These are phyloP conservation scores for Vanacampus margaritifer DNA, from an alignment of 2,113 vertebrate species.

Conservation along the genomic window DNA sequence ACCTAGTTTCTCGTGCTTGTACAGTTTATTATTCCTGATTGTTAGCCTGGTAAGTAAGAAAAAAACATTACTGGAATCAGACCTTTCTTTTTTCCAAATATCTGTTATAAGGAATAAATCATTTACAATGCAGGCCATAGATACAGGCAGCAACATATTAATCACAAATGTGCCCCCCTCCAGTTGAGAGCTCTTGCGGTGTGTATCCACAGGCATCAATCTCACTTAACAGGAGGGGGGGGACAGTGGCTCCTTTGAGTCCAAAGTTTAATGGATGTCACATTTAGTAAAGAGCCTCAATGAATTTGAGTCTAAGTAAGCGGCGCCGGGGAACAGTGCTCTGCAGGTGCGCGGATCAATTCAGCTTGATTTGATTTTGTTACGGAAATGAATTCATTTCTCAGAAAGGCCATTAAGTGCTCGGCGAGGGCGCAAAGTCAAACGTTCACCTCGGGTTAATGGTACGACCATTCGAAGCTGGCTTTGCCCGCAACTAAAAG, in stretches of 20 bases:
- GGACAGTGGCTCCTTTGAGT: slow-evolving; percentile 54
- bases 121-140: neutral
- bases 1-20: slow-evolving; percentile 40
- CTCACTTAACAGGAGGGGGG: slow-evolving; percentile 60
- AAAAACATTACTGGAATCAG: slow-evolving; percentile 50
- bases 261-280: slow-evolving; percentile 67
- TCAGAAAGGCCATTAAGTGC: slow-evolving; percentile 34
- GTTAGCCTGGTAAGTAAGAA: slow-evolving; percentile 56
- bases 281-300: slow-evolving; percentile 51
- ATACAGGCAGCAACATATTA: slow-evolving; percentile 19
- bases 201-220: slow-evolving; percentile 60
- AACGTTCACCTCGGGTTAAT: slow-evolving; percentile 50
- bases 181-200: slow-evolving; percentile 54
- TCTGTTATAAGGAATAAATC: neutral
- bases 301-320: slow-evolving; percentile 48
- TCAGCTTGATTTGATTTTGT: slow-evolving; percentile 51
- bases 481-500: slow-evolving; percentile 22
- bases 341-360: slow-evolving; percentile 44
- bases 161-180: slow-evolving; percentile 50
- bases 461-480: slow-evolving; percentile 44
- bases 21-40: slow-evolving; percentile 37
- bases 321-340: slow-evolving; percentile 23
- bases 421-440: slow-evolving; percentile 38
- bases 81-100: slow-evolving; percentile 58
- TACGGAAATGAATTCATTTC: slow-evolving; percentile 57